Percentiles rank a stretch among this genome's conserved stretches.
These are phyloP conservation scores for Parus major DNA, from an alignment of 2,113 vertebrate species.

Conservation along the genomic window DNA sequence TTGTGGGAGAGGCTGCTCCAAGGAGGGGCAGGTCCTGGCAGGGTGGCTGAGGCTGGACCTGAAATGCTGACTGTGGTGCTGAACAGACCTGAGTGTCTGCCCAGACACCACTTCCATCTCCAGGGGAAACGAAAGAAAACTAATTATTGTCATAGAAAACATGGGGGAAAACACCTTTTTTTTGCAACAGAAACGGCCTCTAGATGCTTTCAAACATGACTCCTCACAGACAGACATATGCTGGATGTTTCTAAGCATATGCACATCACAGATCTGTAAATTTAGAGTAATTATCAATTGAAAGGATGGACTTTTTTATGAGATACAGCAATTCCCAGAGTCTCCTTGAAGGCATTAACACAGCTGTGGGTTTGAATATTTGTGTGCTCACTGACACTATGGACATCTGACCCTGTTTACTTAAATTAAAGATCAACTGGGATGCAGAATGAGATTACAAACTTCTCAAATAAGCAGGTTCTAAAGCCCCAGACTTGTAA, in stretches of 20 bases:
- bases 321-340: neutral
- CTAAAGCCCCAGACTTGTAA: neutral
- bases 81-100: neutral
- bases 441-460: neutral
- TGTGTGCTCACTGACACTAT: neutral
- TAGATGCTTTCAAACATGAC: neutral
- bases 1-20: rapidly evolving
- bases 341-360: neutral
- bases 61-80: neutral
- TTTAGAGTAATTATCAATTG: neutral
- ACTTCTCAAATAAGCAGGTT: neutral
- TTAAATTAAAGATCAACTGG: neutral
- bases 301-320: neutral
- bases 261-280: neutral
- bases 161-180: neutral
- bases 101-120: neutral
- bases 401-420: neutral
- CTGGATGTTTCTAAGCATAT: neutral
- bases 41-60: neutral
- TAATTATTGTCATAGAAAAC: neutral
- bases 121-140: neutral
- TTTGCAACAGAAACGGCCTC: neutral
- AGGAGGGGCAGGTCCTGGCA: neutral
- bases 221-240: neutral
- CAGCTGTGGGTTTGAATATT: neutral